Evolutionary conservation across 2,797 vertebrate genomes (phyloP).

Genomic region (Cossypha heuglini): DNA sequence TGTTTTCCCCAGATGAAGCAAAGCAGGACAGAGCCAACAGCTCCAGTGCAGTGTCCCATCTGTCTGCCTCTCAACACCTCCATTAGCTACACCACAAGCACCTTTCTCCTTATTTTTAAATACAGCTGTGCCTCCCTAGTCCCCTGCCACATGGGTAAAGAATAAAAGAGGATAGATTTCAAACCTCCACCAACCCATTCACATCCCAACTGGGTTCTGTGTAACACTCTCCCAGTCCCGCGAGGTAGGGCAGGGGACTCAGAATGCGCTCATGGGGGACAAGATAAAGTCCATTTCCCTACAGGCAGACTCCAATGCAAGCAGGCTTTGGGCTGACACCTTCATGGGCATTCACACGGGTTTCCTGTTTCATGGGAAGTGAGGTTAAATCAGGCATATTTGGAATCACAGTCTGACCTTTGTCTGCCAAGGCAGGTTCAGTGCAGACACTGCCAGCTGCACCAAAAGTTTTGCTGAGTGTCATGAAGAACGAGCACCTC

Average conservation of each 20-base stretch:
- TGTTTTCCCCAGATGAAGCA: neutral
- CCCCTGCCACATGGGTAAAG: neutral
- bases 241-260: neutral
- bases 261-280: rapidly evolving
- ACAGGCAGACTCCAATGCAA: rapidly evolving
- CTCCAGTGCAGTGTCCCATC: neutral
- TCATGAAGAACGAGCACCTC: neutral
- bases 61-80: rapidly evolving
- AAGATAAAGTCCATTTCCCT: neutral
- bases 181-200: neutral
- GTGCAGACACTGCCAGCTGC: neutral
- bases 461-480: neutral
- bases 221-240: neutral
- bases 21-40: neutral
- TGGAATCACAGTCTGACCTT: neutral
- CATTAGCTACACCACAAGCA: neutral
- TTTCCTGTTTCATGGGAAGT: neutral
- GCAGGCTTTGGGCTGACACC: neutral
- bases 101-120: neutral
- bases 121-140: neutral
- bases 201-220: neutral
- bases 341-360: rapidly evolving
- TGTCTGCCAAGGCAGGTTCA: neutral
- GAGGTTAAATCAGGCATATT: neutral
- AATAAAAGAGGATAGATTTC: neutral